A percentile compares a stretch with the other conserved stretches of the same genome.
These are phyloP conservation scores for Platyscapa corneri DNA, from an alignment of 1,140 invertebrate genomes.

Conservation along the genomic window DNA sequence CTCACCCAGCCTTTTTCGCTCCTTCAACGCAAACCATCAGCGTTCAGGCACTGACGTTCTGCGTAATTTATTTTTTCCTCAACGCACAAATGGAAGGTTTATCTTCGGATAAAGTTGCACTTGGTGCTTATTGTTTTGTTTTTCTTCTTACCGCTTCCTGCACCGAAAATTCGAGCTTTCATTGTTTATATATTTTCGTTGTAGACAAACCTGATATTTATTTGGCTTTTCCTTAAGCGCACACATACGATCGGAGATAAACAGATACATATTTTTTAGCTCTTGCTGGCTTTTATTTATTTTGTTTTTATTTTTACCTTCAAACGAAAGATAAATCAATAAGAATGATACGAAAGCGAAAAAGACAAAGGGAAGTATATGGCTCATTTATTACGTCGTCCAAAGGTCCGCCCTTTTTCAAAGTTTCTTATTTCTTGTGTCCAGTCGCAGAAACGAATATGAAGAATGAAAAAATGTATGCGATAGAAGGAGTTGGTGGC, in stretches of 20 bases:
- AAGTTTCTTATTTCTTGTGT: background rate
- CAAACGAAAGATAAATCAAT: background rate
- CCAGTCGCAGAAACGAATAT: background rate
- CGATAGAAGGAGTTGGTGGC: too few species aligned
- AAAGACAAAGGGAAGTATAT: background rate
- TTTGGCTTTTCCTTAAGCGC: too few species aligned
- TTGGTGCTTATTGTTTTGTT: background rate
- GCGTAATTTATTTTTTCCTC: slow-evolving; percentile 67
- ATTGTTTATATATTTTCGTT: slow-evolving; percentile 59
- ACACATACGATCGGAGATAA: background rate
- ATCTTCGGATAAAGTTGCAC: slow-evolving; percentile 35
- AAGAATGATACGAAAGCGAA: background rate
- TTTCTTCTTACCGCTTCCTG: background rate
- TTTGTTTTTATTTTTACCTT: background rate
- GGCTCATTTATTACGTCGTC: slow-evolving; percentile 50
- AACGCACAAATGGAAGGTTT: slow-evolving; percentile 56
- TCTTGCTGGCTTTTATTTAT: background rate
- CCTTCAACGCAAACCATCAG: background rate
- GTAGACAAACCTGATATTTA: too few species aligned
- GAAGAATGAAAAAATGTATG: background rate
- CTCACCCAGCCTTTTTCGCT: too few species aligned
- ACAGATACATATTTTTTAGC: background rate
- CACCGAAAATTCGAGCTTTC: slow-evolving; percentile 65
- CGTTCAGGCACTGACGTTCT: slow-evolving; percentile 43
- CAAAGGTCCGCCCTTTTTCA: slow-evolving; percentile 9